Conservation (phyloP, 2,888 invertebrate species). For the Sialis lutaria region DNA sequence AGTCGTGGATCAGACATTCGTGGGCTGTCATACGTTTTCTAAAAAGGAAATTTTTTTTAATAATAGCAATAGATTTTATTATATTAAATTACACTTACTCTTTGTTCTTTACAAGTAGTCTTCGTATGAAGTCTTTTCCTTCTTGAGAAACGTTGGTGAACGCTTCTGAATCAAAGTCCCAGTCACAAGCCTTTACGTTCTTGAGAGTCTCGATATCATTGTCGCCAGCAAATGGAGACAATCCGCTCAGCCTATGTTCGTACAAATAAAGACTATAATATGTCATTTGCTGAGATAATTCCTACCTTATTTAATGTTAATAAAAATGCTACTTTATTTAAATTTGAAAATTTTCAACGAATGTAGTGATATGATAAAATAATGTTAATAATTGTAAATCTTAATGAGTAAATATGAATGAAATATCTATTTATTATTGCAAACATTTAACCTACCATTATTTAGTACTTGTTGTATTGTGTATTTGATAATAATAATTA, state of each 20-base stretch:
- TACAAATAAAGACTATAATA: slow-evolving; percentile 7
- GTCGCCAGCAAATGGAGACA: slow-evolving; percentile 98
- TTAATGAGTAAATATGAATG: no score
- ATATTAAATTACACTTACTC: slow-evolving; percentile 42
- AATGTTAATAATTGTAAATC: no score
- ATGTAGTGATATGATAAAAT: no score
- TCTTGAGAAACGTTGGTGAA: slow-evolving; percentile 90
- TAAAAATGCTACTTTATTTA: no score
- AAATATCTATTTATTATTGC: no score
- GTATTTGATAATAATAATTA: no score
- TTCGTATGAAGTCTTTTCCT: slow-evolving; percentile 94
- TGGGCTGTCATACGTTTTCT: slow-evolving; percentile 96
- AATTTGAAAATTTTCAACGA: no score
- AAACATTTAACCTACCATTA: no score
- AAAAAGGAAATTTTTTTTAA: slow-evolving; percentile 13
- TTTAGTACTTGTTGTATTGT: no score
- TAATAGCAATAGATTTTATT: background rate
- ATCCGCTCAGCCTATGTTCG: slow-evolving; percentile 63
- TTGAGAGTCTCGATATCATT: slow-evolving; percentile 96
- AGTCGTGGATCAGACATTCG: slow-evolving; percentile 88
- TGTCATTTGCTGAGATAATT: background rate
- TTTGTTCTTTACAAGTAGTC: slow-evolving; percentile 80
- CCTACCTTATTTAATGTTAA: no score
- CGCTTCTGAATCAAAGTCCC: slow-evolving; percentile 96
- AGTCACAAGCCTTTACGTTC: slow-evolving; percentile 96